Evolutionary conservation across 1,140 invertebrate species (phyloP), one percentile per base, ranked within the genome.

Genomic region (Meloidogyne hapla): DNA sequence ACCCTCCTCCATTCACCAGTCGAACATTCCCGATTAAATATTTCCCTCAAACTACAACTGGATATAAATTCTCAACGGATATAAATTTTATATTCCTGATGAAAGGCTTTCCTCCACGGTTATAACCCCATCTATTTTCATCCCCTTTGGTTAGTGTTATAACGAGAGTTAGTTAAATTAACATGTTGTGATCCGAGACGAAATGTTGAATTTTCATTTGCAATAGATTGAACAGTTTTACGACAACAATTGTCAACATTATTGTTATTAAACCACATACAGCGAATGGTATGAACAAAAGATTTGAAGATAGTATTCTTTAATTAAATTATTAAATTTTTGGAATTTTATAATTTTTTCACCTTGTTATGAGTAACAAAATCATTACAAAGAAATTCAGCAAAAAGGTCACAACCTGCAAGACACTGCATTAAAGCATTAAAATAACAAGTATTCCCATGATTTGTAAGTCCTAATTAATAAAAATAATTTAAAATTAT

Each of bases 351-450:
- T 6, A 18, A 48, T 48, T 18, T 48, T 48, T 48, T 21, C n/a
- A 56, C 28, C 48, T 70, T n/a, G 28, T 75, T 21, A 25, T 23
- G 4, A 48, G 1, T 0, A 56, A 56, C 94, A 93, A 89, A 93
- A 93, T 86, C 94, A 94, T 85, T 94, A 81, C 94, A 89, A 8
- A 98, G 93, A 90, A 95, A 96, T 88, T 95, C 93, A 25, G 94
- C 93, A 77, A 96, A 91, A 74, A 93, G 91, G 89, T 96, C 94
- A 28, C 94, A 96, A 88, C 96, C 93, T 71, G 93, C 94, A n/a
- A 87, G 68, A 65, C 85, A 86, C 85, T 98, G 95, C 89, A 96
- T 91, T 4, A 96, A 93, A 61, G 94, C 93, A 90, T 97, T 97
- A 84, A 96, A 95, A 89, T 95, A 98, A 88, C 95, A 77, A 18